phyloP scores from a whole-genome alignment of 1,140 invertebrate species.

The Eulimnadia texana region DNA sequence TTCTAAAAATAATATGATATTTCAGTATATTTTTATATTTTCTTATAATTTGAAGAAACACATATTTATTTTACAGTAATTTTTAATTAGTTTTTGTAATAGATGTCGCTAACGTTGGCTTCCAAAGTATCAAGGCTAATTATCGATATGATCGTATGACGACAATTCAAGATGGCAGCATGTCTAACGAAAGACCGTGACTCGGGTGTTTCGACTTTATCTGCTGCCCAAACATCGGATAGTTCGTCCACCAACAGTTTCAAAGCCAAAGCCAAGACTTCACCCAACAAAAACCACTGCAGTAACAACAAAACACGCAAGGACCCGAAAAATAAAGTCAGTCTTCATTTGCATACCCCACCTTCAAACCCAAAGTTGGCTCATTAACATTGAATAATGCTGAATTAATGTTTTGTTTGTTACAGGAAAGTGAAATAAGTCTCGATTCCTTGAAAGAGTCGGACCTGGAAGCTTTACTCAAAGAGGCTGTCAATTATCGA shows the following conservation, averaged over 20 bases:
- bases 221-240: not conserved
- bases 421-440: not conserved
- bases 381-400: too few relatives aligned
- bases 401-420: too few relatives aligned
- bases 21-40: too few relatives aligned
- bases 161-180: not conserved
- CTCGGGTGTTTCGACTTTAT: not conserved
- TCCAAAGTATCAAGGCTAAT: not conserved
- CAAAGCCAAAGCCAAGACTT: not conserved
- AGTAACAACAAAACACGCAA: not conserved
- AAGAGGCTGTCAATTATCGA: conserved; percentile 5
- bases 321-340: not conserved
- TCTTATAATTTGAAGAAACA: too few relatives aligned
- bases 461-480: conserved; percentile 3
- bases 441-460: not conserved
- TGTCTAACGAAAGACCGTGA: not conserved
- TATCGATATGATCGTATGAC: not conserved
- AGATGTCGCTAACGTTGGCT: not conserved
- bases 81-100: too few relatives aligned
- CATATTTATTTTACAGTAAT: too few relatives aligned
- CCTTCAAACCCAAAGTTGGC: not conserved
- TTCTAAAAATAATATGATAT: not conserved
- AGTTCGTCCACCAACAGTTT: not conserved
- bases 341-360: too few relatives aligned
- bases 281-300: not conserved